Evolutionary conservation across 2,797 vertebrate species (phyloP).

Genomic region (Orestias chungarensis): DNA sequence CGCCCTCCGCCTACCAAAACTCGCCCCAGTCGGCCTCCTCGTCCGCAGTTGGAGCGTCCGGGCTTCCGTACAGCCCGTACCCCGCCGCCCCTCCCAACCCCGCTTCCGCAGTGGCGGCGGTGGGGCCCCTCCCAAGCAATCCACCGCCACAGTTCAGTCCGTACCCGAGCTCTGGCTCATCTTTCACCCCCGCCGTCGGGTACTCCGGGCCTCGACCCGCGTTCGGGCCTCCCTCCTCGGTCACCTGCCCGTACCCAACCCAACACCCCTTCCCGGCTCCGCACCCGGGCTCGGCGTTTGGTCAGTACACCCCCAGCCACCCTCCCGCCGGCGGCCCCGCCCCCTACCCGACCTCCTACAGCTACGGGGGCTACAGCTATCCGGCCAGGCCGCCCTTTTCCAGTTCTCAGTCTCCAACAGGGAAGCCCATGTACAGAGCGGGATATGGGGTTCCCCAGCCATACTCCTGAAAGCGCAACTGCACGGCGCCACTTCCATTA

Average conservation of each 20-base stretch:
- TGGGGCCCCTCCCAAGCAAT: constrained; percentile 65
- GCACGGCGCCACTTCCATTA: no score
- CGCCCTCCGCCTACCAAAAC: constrained; percentile 51
- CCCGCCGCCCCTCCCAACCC: constrained; percentile 67
- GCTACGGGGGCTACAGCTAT: constrained; percentile 78
- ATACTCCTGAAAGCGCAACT: constrained; percentile 75
- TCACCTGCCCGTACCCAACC: constrained; percentile 82
- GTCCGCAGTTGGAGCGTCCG: constrained; percentile 40
- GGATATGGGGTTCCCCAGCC: constrained; percentile 82
- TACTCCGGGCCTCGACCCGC: constrained; percentile 66
- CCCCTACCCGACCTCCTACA: constrained; percentile 75
- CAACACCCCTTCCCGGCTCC: constrained; percentile 81
- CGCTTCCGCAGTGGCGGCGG: constrained; percentile 38
- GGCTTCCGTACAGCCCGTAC: constrained; percentile 76
- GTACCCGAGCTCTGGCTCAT: constrained; percentile 69
- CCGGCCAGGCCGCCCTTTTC: constrained; percentile 67
- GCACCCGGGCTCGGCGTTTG: constrained; percentile 75
- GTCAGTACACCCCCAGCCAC: constrained; percentile 74
- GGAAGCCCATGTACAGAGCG: constrained; percentile 79
- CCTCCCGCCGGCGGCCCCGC: constrained; percentile 46
- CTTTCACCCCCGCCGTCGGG: constrained; percentile 66
- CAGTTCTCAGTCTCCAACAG: constrained; percentile 75
- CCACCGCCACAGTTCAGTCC: constrained; percentile 73
- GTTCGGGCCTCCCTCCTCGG: constrained; percentile 57
- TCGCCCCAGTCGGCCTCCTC: constrained; percentile 54